Conservation (phyloP, 2,113 vertebrate species). For the Gymnocephalus cernua region DNA sequence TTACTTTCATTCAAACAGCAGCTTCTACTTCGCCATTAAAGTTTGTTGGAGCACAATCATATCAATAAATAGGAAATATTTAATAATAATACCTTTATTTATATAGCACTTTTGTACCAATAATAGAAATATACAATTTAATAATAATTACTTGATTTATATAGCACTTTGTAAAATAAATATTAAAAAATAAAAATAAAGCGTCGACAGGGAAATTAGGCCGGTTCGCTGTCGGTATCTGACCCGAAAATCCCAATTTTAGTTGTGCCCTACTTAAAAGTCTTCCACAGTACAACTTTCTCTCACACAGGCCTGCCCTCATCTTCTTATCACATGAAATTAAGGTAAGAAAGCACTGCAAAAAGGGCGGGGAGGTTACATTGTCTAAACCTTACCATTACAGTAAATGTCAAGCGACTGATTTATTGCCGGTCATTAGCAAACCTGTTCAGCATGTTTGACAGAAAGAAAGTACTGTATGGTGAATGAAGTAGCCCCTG, state of each 20-base stretch:
- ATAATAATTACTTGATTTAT: no score
- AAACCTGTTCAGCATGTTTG: slow-evolving; percentile 47
- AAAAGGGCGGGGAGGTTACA: not conserved
- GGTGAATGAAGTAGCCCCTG: not conserved
- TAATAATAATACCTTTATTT: not conserved
- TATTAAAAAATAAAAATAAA: no score
- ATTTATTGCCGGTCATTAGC: slow-evolving; percentile 40
- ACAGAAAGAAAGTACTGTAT: not conserved
- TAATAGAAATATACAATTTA: no score
- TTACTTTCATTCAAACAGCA: slow-evolving; percentile 9
- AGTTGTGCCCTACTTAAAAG: slow-evolving; percentile 34
- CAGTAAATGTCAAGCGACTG: slow-evolving; percentile 40
- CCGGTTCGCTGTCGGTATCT: slow-evolving; percentile 9
- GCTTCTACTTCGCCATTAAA: not conserved
- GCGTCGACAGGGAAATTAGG: slow-evolving; percentile 26
- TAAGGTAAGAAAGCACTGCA: not conserved
- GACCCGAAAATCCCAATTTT: slow-evolving; percentile 40
- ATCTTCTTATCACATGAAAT: slow-evolving; percentile 13
- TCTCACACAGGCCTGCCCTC: not conserved
- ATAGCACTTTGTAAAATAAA: no score
- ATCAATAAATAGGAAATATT: not conserved
- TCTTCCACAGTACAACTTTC: not conserved
- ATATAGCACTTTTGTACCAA: no score
- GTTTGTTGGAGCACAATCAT: not conserved
- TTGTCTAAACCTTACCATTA: slow-evolving; percentile 4